Evolutionary conservation across 2,797 vertebrate genomes (phyloP), one percentile per base, ranked within the genome.

Genomic region (Melanogrammus aeglefinus): DNA sequence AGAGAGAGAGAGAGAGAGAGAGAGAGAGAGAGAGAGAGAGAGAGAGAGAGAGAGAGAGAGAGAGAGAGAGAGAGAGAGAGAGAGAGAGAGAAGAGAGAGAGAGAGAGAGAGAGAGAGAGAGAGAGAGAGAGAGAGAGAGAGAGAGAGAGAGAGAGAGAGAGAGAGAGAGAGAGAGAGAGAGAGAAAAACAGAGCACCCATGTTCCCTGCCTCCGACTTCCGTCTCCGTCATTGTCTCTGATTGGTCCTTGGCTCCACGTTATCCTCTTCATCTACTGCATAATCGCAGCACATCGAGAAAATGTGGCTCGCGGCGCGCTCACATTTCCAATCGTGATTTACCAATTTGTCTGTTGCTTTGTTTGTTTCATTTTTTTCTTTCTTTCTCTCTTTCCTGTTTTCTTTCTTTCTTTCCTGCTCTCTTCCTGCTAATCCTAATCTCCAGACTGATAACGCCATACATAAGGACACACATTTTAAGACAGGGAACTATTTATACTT

Each of bases 191-290:
- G 24, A 75, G 38, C 76, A 31, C 7, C 41, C 38, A 63, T 39
- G 74, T 73, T 5, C 38, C 0, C 75, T 16, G 18, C 51, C 73
- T 38, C 33, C 27, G 44, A 36, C 35, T 29, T 33, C 57, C 38
- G 5, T 51, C 31, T 78, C 57, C 24, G 21, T 63, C 51, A 38
- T 74, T 33, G 73, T 66, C n/a, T n/a, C 14, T 21, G 29, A 35
- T 44, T 24, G n/a, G 47, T 33, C 21, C 29, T 47, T 36, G 36
- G 38, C 21, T 21, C 70, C 44, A 24, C 2, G n/a, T 75, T 66
- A 29, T 80, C 69, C 29, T 36, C 78, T 66, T 75, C 39, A 73
- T 72, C 18, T 13, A 73, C 76, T 44, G 14, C 75, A 24, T 10
- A 1, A 9, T 66, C 21, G 4, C 21, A 47, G 10, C 57, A 66